These are phyloP conservation scores for Melanostigma gelatinosum DNA, from an alignment of 2,113 vertebrate genomes.

Conservation along the genomic window DNA sequence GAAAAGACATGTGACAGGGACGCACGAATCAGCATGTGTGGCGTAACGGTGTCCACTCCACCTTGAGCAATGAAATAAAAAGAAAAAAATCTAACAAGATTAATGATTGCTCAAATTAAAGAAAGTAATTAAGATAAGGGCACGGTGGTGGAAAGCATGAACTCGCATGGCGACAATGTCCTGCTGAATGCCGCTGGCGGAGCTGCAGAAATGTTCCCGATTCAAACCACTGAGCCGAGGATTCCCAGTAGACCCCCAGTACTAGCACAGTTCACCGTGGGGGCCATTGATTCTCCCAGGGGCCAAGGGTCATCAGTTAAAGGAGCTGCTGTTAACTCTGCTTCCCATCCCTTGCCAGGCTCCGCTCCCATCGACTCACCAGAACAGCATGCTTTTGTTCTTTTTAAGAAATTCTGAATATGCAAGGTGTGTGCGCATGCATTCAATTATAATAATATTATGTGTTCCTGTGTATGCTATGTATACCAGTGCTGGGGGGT, in stretches of 20 bases:
- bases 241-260: conserved; percentile 3
- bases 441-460: no score
- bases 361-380: neutral
- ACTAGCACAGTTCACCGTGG: conserved; percentile 18
- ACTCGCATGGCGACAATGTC: conserved; percentile 23
- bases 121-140: conserved; percentile 48
- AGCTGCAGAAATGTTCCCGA: conserved; percentile 12
- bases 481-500: neutral
- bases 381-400: neutral
- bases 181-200: conserved; percentile 25
- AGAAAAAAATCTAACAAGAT: conserved; percentile 31
- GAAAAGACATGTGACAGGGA: conserved; percentile 36
- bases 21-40: conserved; percentile 32
- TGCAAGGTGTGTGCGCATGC: neutral
- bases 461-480: neutral
- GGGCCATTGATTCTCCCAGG: conserved; percentile 11
- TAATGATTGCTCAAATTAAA: conserved; percentile 60
- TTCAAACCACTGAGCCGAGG: conserved; percentile 38
- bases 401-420: neutral
- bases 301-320: conserved; percentile 42
- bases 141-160: conserved; percentile 41
- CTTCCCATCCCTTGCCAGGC: neutral
- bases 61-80: conserved; percentile 26
- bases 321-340: conserved; percentile 25
- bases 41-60: neutral